Conservation (phyloP, 2,888 invertebrate genomes). For the Chrysomela aeneicollis region DNA sequence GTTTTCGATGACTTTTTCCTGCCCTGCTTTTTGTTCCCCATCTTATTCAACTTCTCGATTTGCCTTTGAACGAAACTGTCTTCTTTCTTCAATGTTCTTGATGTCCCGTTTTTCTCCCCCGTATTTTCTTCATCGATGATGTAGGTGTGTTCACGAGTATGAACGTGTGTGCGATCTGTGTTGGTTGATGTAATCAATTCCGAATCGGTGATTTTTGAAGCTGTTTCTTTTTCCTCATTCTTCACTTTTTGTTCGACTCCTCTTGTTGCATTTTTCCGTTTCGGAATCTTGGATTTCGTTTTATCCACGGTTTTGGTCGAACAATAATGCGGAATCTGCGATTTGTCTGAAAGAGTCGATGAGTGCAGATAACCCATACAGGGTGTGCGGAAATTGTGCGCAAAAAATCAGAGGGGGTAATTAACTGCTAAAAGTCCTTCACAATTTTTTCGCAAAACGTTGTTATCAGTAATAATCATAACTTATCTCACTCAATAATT, state of each 20-base stretch:
- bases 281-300: constrained; percentile 24
- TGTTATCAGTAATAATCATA: too few relatives aligned
- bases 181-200: not conserved
- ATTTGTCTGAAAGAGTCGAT: not conserved
- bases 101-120: constrained; percentile 2
- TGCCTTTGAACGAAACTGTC: constrained; percentile 35
- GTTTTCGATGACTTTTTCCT: not conserved
- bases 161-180: constrained; percentile 9
- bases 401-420: too few relatives aligned
- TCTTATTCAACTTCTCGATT: constrained; percentile 35
- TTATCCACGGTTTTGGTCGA: not conserved
- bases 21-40: constrained; percentile 1
- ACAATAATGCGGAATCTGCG: not conserved
- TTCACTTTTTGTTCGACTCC: not conserved
- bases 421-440: too few relatives aligned
- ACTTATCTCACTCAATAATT: too few relatives aligned
- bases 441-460: too few relatives aligned
- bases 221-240: not conserved
- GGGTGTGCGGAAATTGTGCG: too few relatives aligned
- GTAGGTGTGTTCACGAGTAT: constrained; percentile 21
- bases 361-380: too few relatives aligned
- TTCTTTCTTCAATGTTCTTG: constrained; percentile 19
- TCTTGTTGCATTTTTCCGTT: constrained; percentile 15
- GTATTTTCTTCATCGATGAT: constrained; percentile 12
- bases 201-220: not conserved